Percentiles rank a stretch among this genome's conserved stretches.
These are phyloP conservation scores for Microcebus griseorufus DNA, from an alignment of 2,113 vertebrate species.

Conservation along the genomic window DNA sequence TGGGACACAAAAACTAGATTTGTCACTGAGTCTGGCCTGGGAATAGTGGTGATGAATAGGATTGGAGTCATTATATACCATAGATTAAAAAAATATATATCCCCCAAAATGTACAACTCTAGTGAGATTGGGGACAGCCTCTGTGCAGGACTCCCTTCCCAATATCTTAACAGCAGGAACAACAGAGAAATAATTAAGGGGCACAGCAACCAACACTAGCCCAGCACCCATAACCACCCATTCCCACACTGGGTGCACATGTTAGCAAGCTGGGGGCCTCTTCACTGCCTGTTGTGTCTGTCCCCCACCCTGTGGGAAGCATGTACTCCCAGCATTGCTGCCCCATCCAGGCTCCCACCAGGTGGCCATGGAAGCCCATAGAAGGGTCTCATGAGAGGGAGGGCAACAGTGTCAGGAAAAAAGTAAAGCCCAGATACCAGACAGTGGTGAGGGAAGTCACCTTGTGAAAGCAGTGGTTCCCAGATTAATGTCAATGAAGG, in stretches of 20 bases:
- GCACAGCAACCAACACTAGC: background rate
- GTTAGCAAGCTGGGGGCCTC: background rate
- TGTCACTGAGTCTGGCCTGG: background rate
- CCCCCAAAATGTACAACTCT: background rate
- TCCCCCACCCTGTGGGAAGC: fast-evolving
- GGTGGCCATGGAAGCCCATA: background rate
- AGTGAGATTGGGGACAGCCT: background rate
- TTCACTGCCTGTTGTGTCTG: background rate
- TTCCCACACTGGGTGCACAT: background rate
- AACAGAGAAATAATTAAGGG: background rate
- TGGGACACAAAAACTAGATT: background rate
- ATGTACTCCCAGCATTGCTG: background rate
- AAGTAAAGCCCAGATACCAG: background rate
- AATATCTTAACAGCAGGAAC: background rate
- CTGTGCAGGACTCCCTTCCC: background rate
- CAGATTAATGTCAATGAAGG: background rate
- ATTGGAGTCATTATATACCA: background rate
- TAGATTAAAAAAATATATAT: background rate
- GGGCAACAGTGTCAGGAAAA: background rate
- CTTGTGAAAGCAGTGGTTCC: background rate
- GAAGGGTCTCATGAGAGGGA: background rate
- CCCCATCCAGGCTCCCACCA: background rate
- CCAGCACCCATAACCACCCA: too few species aligned
- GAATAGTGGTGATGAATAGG: background rate
- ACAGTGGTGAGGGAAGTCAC: background rate